Evolutionary conservation across 2,888 invertebrate genomes (phyloP), one percentile per base, ranked within the genome.

Genomic region (Ennomos erosarius): DNA sequence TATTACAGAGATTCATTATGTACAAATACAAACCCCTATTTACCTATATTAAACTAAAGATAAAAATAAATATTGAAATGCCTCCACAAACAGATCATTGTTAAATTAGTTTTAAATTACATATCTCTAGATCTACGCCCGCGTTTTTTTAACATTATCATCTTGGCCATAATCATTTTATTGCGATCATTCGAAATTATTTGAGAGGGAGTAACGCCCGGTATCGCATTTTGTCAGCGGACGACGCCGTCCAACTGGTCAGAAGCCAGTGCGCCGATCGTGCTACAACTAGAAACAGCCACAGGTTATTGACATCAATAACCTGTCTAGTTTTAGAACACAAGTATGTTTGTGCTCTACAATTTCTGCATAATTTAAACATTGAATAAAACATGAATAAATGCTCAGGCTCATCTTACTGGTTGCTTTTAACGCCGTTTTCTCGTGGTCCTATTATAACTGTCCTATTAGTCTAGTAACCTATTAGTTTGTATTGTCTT

Each of bases 241-340:
- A 9, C 47, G 39, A 61, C 44, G 62, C 44, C 16, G 61, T 47
- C 58, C 56, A 58, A 61, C 67, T 42, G 57, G 65, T 65, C 48
- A 50, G 5, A 12, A n/a, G 4, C 39, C 43, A 51, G 37, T 44
- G 12, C 5, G 45, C 43, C 49, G 42, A 60, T 54, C 64, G 62
- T 42, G 68, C 48, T 52, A 60, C 68, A 64, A 65, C 62, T 62
- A 56, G 35, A 43, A 35, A 44, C 16, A 16, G 16, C 3, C 16
- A 16, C 38, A 53, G 64, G 60, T 68, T 56, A 68, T 52, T 64
- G 64, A 67, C 67, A 55, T 62, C 47, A 43, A 16, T 16, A 16
- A 16, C 16, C 16, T 16, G 16, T 16, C 1, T 16, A 16, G 16
- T 16, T 16, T 1, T 16, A 16, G 16, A 16, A 10, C 34, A 40